phyloP scores from a whole-genome alignment of 1,140 invertebrate genomes.

The Wiebesia pumilae region DNA sequence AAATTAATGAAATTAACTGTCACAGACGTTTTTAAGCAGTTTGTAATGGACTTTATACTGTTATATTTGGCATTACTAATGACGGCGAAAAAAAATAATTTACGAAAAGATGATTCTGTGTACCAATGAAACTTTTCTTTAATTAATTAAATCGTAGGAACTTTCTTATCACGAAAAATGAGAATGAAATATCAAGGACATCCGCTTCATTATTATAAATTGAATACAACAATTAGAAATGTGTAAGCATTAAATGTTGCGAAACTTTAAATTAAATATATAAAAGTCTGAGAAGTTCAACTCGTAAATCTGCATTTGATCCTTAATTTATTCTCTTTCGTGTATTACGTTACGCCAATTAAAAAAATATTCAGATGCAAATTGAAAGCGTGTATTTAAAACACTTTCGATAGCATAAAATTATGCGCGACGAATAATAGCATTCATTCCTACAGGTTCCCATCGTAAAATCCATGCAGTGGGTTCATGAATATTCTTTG shows the following conservation, averaged over 20 bases:
- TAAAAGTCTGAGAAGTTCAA: neutral
- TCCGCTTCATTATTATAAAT: too few relatives aligned
- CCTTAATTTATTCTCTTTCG: neutral
- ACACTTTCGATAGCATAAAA: constrained; percentile 13
- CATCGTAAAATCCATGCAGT: constrained; percentile 14
- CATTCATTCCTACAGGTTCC: neutral
- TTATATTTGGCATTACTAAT: too few relatives aligned
- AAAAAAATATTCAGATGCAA: neutral
- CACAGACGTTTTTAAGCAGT: too few relatives aligned
- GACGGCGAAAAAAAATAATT: too few relatives aligned
- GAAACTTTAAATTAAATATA: neutral
- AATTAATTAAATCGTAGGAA: too few relatives aligned
- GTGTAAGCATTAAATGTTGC: neutral
- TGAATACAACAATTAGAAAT: too few relatives aligned
- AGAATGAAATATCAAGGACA: too few relatives aligned
- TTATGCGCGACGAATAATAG: constrained; percentile 30
- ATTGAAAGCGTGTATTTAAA: constrained; percentile 10
- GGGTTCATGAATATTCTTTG: constrained; percentile 13
- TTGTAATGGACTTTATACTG: too few relatives aligned
- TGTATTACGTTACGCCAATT: neutral
- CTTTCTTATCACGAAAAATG: too few relatives aligned
- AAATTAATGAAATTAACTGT: too few relatives aligned
- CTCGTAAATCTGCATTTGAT: neutral
- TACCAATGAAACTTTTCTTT: too few relatives aligned
- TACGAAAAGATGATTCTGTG: too few relatives aligned